Conservation (phyloP, 2,797 vertebrate genomes). For the Periparus ater region DNA sequence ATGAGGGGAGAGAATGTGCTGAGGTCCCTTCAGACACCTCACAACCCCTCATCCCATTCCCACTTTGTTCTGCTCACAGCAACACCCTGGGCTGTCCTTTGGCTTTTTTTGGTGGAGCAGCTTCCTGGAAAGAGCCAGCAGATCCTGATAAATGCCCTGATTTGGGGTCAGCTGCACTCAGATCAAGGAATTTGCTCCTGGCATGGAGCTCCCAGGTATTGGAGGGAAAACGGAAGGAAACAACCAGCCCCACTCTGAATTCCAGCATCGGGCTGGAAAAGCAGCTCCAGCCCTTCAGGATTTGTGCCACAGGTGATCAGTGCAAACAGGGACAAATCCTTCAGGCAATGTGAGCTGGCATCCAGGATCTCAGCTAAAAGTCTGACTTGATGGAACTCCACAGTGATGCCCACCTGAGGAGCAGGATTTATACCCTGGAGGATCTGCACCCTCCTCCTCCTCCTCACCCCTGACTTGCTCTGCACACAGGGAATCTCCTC, state of each 20-base stretch:
- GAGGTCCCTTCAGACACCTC: not conserved
- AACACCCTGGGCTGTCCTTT: not conserved
- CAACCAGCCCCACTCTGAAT: not conserved
- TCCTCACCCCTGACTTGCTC: not conserved
- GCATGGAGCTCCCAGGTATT: not conserved
- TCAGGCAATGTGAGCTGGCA: not conserved
- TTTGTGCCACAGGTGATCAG: not conserved
- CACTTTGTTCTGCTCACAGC: not conserved
- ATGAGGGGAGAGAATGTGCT: not conserved
- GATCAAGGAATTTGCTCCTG: not conserved
- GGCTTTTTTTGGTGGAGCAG: not conserved
- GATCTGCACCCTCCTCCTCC: not conserved
- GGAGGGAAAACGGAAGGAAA: not conserved
- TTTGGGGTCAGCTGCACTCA: not conserved
- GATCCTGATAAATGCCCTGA: not conserved
- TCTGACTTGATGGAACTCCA: rapidly evolving
- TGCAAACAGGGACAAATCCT: not conserved
- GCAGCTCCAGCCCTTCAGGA: not conserved
- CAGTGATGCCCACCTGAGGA: not conserved
- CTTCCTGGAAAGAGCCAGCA: not conserved
- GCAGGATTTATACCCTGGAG: not conserved
- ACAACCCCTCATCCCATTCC: not conserved
- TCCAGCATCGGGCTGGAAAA: not conserved
- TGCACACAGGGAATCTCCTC: not conserved
- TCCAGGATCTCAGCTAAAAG: not conserved